Conservation (phyloP, 2,113 vertebrate genomes). For the Hemichromis elongatus region DNA sequence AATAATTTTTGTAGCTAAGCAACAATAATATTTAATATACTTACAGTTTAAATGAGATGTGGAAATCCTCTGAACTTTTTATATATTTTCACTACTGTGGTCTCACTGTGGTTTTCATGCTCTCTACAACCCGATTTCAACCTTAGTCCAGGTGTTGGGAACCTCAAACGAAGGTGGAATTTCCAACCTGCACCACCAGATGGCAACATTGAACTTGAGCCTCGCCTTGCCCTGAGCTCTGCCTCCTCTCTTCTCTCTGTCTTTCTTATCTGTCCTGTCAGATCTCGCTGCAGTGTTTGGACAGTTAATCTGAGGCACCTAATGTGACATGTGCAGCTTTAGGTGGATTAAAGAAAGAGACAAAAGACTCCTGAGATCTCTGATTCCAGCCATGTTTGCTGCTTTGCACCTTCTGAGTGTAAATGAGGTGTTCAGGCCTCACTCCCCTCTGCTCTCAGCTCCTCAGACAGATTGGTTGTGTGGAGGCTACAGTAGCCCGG, state of each 20-base stretch:
- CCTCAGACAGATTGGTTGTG: not conserved
- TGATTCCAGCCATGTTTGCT: not conserved
- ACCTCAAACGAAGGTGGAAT: not conserved
- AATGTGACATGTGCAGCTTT: not conserved
- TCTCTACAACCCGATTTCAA: not conserved
- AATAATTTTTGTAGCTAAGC: not conserved
- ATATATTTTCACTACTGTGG: not conserved
- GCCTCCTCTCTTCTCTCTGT: not conserved
- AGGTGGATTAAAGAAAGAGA: slow-evolving; percentile 11
- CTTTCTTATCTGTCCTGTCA: not conserved
- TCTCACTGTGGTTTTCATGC: not conserved
- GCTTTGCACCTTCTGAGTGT: not conserved
- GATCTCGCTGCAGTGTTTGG: slow-evolving; percentile 1
- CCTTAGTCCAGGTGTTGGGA: not conserved
- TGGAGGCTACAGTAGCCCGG: not conserved
- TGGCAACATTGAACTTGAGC: slow-evolving; percentile 26
- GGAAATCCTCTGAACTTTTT: not conserved
- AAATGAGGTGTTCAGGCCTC: not conserved
- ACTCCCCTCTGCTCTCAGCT: not conserved
- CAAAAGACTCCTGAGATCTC: not conserved
- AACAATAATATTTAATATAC: not conserved
- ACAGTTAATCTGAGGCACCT: not conserved
- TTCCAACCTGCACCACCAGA: slow-evolving; percentile 34
- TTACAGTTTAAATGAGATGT: not conserved
- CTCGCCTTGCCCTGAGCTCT: not conserved